Percentiles rank a stretch among this genome's conserved stretches.
Conservation (phyloP, 2,888 invertebrate species). For the Lutraria lutraria region DNA sequence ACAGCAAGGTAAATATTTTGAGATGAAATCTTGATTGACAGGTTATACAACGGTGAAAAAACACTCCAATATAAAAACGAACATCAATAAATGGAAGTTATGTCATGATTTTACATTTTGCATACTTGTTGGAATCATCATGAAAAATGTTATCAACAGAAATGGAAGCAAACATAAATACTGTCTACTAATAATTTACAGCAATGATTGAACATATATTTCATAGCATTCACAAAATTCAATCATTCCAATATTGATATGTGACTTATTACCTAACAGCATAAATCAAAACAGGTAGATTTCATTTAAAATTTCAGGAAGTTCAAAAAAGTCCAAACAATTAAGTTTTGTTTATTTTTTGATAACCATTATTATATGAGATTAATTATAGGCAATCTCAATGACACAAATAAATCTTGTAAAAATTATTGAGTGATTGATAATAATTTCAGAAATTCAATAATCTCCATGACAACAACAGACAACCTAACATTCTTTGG, state of each 20-base stretch:
- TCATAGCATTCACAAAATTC: no score
- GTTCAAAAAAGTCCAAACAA: no score
- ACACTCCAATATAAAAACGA: background rate
- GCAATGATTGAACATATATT: no score
- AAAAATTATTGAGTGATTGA: no score
- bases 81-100: background rate
- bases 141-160: background rate
- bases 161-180: background rate
- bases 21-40: background rate
- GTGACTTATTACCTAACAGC: no score
- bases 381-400: no score
- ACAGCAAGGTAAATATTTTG: conserved; percentile 1
- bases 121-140: background rate
- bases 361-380: no score
- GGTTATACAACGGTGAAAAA: background rate
- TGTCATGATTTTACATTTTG: background rate
- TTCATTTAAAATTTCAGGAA: no score
- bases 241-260: no score
- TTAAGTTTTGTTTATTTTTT: no score
- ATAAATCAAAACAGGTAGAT: no score
- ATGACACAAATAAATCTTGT: no score
- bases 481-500: background rate
- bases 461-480: background rate
- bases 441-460: background rate
- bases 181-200: background rate